Evolutionary conservation across 1,140 invertebrate genomes (phyloP), one percentile per base, ranked within the genome.

Genomic region (Dicyema japonicum): DNA sequence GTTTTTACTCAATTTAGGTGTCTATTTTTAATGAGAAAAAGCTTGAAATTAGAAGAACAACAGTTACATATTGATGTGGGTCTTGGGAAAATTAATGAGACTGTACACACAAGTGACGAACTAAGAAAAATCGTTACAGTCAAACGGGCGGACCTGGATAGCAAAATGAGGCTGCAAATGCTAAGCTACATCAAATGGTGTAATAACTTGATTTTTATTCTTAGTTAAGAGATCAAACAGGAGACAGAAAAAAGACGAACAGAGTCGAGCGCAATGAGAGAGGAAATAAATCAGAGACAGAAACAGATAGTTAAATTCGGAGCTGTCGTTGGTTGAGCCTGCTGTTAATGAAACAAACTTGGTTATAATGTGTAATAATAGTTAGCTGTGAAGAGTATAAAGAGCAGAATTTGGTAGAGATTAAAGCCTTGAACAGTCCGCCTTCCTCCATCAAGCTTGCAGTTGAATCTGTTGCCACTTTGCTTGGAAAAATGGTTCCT

Each of bases 211-310:
- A n/a, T n/a, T n/a, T n/a, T n/a, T n/a, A n/a, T n/a, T n/a, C n/a
- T n/a, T n/a, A n/a, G n/a, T n/a, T n/a, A n/a, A n/a, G n/a, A n/a
- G n/a, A n/a, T n/a, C n/a, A n/a, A 97, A 50, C 82, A 94, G 42
- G 82, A 97, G 55, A 88, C 88, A 7, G 85, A 97, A 43, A 75
- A 88, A 54, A 82, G 88, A 51, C 97, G 97, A 56, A 70, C 80
- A 7, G 70, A 82, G 40, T 82, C 74, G 38, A 78, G 97, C 52
- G 75, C 88, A 47, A 76, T 99, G 40, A 82, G 92, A 50, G 65
- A 67, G 13, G 64, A 70, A 36, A 51, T 97, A 33, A 67, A 94
- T 97, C 31, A 65, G 69, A 36, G 65, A 71, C 38, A 97, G 92
- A 47, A 63, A 72, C 32, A 62, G 67, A 33, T 66, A 68, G 45